phyloP scores from a whole-genome alignment of 2,888 invertebrate genomes.

The Agonum fuliginosum region DNA sequence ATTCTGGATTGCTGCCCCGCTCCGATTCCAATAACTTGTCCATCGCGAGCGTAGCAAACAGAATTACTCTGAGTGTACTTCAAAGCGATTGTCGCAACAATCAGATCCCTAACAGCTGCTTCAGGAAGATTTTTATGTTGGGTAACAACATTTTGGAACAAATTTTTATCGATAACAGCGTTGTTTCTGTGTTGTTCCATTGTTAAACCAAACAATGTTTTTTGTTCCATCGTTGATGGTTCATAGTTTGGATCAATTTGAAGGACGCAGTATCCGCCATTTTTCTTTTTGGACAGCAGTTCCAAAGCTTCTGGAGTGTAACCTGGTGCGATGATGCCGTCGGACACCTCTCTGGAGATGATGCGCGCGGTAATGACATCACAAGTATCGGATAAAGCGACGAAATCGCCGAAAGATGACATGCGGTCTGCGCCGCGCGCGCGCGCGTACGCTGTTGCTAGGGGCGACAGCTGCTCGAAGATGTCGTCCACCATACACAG shows the following conservation, averaged over 20 bases:
- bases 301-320: slow-evolving; percentile 89
- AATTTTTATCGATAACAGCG: slow-evolving; percentile 83
- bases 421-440: slow-evolving; percentile 98
- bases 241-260: slow-evolving; percentile 93
- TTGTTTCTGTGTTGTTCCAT: slow-evolving; percentile 94
- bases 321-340: slow-evolving; percentile 98
- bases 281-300: slow-evolving; percentile 94
- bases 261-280: slow-evolving; percentile 92
- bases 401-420: slow-evolving; percentile 99
- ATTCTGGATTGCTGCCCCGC: slow-evolving; percentile 99
- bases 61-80: slow-evolving; percentile 99
- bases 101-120: slow-evolving; percentile 89
- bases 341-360: slow-evolving; percentile 95
- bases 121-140: slow-evolving; percentile 81
- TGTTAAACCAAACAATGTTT: slow-evolving; percentile 88
- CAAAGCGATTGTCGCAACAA: slow-evolving; percentile 95
- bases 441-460: slow-evolving; percentile 94
- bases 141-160: slow-evolving; percentile 90
- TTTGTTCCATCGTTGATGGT: slow-evolving; percentile 87
- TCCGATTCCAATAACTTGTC: slow-evolving; percentile 95
- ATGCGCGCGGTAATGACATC: slow-evolving; percentile 93
- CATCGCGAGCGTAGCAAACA: slow-evolving; percentile 96
- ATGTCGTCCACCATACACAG: slow-evolving; percentile 96
- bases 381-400: slow-evolving; percentile 94
- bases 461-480: slow-evolving; percentile 81